Percentiles rank a stretch among this genome's conserved stretches.
phyloP scores from a whole-genome alignment of 2,797 vertebrate genomes.

The Scarus forsteni region DNA sequence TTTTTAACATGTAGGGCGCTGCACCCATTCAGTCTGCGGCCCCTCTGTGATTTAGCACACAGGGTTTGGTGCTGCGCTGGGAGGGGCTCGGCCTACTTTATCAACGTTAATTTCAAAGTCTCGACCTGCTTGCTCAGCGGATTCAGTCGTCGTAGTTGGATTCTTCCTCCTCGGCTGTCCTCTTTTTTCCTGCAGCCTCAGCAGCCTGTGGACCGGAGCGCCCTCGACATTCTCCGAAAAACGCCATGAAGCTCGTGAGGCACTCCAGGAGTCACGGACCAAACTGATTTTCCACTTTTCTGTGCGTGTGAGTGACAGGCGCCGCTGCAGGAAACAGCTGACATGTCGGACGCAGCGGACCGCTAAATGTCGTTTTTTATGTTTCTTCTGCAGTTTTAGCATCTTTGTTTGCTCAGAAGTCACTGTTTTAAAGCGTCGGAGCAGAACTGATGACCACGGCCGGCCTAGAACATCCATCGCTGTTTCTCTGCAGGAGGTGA shows the following conservation, averaged over 20 bases:
- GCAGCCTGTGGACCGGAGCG: conserved; percentile 45
- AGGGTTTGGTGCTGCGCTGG: conserved; percentile 25
- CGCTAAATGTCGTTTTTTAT: conserved; percentile 23
- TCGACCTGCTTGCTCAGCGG: conserved; percentile 74
- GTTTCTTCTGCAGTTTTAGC: neutral
- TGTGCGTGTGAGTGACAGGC: conserved; percentile 66
- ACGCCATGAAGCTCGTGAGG: conserved; percentile 38
- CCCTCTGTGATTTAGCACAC: conserved; percentile 76
- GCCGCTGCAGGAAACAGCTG: conserved; percentile 9
- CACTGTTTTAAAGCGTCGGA: conserved; percentile 23
- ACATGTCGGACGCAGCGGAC: conserved; percentile 19
- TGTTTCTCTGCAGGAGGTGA: conserved; percentile 42
- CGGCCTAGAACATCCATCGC: conserved; percentile 35
- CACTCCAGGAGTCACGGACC: conserved; percentile 1
- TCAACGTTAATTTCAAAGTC: conserved; percentile 79
- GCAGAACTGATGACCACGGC: conserved; percentile 58
- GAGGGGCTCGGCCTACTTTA: conserved; percentile 69
- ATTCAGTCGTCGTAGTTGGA: conserved; percentile 26
- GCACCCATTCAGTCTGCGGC: conserved; percentile 68
- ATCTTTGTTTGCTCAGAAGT: conserved; percentile 33
- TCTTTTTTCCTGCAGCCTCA: conserved; percentile 65
- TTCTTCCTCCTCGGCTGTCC: conserved; percentile 58
- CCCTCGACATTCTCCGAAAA: conserved; percentile 3
- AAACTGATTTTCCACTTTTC: conserved; percentile 57
- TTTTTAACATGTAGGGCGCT: conserved; percentile 81